Base-by-base conservation (phyloP, 2,797 vertebrate genomes). In the Tamandua tetradactyla region DNA sequence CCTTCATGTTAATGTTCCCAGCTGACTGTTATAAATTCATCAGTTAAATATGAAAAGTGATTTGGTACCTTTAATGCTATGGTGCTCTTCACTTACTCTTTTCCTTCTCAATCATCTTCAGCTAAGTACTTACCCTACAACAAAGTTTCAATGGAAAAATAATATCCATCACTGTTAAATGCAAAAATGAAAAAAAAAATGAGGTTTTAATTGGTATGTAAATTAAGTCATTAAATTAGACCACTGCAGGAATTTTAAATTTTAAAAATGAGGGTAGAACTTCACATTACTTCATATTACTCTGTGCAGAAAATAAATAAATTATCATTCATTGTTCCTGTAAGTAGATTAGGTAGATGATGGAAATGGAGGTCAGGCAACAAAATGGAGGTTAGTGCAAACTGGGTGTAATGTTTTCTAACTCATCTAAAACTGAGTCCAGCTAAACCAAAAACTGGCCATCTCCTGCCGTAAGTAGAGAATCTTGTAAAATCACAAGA, bases 251-350 rank as follows among this genome's bases (percentile, higher is more conserved):
- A 94, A 87, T 75, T 87, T 57, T 85, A 74, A 91, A 64, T 91
- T 97, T 98, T 97, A 97, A 92, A 97, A 91, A 96, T 97, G 98
- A 96, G 94, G 98, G 96, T 98, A 98, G 94, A 96, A 97, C 96
- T 98, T 98, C 98, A 98, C 98, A 98, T 98, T 98, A 87, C 11
- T 7, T 47, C 11, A 11, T 44, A n/a, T n/a, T 95, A 59, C 89
- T 97, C 96, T 97, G 89, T 80, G 94, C 37, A 87, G 97, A 96
- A 95, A 71, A 91, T 52, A 0, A 91, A 84, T 91, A 96, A 98
- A 59, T 75, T 95, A 92, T 37, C 95, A 97, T 32, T 90, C 88
- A 95, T 13, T 74, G 96, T 96, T 95, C 81, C 40, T 1, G 84
- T 78, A 88, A 93, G 52, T 81, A 37, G 87, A 82, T 42, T n/a